Percentiles rank a stretch among this genome's conserved stretches.
These are phyloP conservation scores for Globodera rostochiensis DNA, from an alignment of 1,140 invertebrate genomes.

Conservation along the genomic window DNA sequence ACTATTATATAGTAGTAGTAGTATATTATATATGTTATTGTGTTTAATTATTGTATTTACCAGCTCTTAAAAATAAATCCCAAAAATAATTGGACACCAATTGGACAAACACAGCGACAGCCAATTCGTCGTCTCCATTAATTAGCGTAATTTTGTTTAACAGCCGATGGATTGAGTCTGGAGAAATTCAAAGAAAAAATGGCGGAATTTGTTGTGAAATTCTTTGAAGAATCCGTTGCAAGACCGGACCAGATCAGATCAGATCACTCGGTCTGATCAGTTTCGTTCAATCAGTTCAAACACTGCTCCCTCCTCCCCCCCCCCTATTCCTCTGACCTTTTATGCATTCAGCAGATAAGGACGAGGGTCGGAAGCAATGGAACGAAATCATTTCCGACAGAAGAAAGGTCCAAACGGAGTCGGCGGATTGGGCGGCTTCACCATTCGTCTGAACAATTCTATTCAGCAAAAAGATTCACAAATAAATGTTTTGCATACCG, in stretches of 20 bases:
- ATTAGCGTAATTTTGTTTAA: background rate
- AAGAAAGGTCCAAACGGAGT: background rate
- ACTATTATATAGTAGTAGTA: too few species aligned
- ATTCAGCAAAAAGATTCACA: background rate
- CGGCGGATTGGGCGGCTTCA: background rate
- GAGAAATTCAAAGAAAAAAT: background rate
- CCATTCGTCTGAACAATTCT: background rate
- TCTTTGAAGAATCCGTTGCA: too few species aligned
- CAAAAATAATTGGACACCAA: background rate
- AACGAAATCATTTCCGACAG: background rate
- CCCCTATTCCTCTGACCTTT: background rate
- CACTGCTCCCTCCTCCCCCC: too few species aligned
- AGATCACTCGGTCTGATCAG: too few species aligned
- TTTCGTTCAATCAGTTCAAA: too few species aligned
- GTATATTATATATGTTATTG: background rate
- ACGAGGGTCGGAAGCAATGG: background rate
- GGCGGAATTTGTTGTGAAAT: too few species aligned
- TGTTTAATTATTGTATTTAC: background rate
- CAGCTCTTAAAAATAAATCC: background rate
- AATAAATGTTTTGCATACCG: background rate
- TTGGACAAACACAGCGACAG: background rate
- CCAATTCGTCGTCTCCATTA: background rate
- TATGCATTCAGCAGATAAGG: background rate
- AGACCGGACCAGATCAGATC: too few species aligned
- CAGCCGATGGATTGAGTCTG: background rate